Conservation (phyloP, 2,888 invertebrate species). For the Atherix ibis region DNA sequence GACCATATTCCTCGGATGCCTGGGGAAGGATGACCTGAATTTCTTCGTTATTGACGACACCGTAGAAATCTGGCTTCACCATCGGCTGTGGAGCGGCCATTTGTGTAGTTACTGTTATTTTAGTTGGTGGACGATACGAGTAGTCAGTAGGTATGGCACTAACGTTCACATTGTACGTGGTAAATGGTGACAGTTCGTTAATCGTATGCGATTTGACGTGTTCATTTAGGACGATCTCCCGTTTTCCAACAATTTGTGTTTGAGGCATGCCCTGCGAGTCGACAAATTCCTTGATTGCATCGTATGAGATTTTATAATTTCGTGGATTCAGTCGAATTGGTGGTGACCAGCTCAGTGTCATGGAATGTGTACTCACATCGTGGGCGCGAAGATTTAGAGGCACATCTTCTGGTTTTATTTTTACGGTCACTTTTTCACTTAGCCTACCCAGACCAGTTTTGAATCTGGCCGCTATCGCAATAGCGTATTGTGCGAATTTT, state of each 20-base stretch:
- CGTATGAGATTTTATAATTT: conserved; percentile 79
- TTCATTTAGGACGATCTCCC: conserved; percentile 56
- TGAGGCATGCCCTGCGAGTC: conserved; percentile 88
- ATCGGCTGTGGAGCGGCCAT: conserved; percentile 94
- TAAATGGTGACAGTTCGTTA: conserved; percentile 81
- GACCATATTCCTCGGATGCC: conserved; percentile 96
- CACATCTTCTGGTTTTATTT: conserved; percentile 85
- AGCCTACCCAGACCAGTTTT: conserved; percentile 68
- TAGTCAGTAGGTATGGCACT: conserved; percentile 76
- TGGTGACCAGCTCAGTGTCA: conserved; percentile 82
- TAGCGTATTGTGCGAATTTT: conserved; percentile 79
- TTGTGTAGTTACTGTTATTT: conserved; percentile 86
- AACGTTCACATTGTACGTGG: conserved; percentile 86
- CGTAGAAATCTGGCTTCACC: conserved; percentile 90
- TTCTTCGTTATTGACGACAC: conserved; percentile 71
- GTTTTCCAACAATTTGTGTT: conserved; percentile 61
- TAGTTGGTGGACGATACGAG: conserved; percentile 75
- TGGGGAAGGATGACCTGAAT: conserved; percentile 86
- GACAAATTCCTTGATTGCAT: conserved; percentile 84
- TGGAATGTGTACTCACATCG: conserved; percentile 83
- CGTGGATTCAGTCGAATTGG: conserved; percentile 78
- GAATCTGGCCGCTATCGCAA: conserved; percentile 76
- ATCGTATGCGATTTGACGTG: conserved; percentile 59
- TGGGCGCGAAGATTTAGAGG: conserved; percentile 76
- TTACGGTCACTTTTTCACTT: conserved; percentile 77